Conservation (phyloP, 2,113 vertebrate species). For the Elgaria multicarinata region DNA sequence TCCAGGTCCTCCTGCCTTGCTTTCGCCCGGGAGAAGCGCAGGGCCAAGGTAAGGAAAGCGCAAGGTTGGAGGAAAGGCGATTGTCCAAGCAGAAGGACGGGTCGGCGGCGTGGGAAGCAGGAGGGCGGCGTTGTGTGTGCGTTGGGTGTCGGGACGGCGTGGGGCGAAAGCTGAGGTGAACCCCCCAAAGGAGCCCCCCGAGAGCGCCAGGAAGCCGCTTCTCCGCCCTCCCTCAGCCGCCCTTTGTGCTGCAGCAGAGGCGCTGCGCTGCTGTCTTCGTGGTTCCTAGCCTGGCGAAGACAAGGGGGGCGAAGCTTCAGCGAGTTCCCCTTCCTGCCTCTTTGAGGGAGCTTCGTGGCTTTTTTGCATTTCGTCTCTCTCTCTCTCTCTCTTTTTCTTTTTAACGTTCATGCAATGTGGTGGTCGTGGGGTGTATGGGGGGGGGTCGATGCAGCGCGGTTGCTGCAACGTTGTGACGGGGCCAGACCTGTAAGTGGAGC, state of each 20-base stretch:
- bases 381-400: too few relatives aligned
- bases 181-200: neutral
- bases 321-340: constrained; percentile 6
- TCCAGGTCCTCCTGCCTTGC: constrained; percentile 86
- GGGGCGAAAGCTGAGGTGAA: neutral
- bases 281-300: constrained; percentile 39
- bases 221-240: too few relatives aligned
- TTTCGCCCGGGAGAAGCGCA: constrained; percentile 88
- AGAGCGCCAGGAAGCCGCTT: neutral
- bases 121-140: neutral
- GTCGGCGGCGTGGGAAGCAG: too few relatives aligned
- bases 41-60: constrained; percentile 83
- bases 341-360: neutral
- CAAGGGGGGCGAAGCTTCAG: neutral
- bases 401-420: too few relatives aligned
- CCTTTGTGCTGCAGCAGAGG: constrained; percentile 58
- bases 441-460: neutral
- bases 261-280: constrained; percentile 42
- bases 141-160: neutral
- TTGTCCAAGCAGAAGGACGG: neutral
- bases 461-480: neutral
- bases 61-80: neutral
- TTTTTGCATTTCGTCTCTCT: too few relatives aligned
- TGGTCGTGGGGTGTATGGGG: too few relatives aligned
- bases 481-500: neutral